Conservation (phyloP, 2,797 vertebrate species). For the Enteromius trimaculatus region DNA sequence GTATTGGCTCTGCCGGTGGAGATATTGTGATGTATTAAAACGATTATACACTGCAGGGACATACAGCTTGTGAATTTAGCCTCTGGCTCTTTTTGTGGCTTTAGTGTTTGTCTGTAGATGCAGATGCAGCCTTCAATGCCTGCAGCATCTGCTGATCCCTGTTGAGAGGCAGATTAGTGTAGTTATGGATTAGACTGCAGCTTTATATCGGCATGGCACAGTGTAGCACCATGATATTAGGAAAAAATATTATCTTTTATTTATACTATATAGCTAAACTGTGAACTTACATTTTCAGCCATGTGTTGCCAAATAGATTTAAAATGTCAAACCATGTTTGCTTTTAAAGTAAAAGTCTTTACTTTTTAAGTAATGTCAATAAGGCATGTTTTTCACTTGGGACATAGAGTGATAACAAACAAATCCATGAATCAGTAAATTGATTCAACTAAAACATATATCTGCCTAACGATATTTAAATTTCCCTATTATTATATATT, state of each 20-base stretch:
- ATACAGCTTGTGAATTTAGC: neutral
- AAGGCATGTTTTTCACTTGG: neutral
- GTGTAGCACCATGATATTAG: conserved; percentile 7
- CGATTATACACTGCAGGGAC: conserved; percentile 24
- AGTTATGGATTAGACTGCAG: conserved; percentile 24
- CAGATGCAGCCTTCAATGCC: conserved; percentile 16
- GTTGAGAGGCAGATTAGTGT: conserved; percentile 29
- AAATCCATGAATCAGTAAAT: too few relatives aligned
- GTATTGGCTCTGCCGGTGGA: neutral
- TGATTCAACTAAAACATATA: too few relatives aligned
- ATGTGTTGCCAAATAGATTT: neutral
- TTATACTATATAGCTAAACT: too few relatives aligned
- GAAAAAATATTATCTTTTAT: conserved; percentile 3
- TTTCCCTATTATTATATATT: neutral
- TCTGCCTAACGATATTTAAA: neutral
- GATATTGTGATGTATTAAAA: conserved; percentile 12
- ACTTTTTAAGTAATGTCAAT: neutral
- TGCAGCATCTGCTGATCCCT: conserved; percentile 41
- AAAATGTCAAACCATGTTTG: too few relatives aligned
- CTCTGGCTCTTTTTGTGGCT: conserved; percentile 6
- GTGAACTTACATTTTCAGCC: neutral
- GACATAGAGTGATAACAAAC: neutral
- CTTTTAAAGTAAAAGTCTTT: too few relatives aligned
- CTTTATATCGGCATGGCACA: conserved; percentile 3
- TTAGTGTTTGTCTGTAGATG: conserved; percentile 17